phyloP scores from a whole-genome alignment of 2,797 vertebrate genomes.

The Alauda arvensis region DNA sequence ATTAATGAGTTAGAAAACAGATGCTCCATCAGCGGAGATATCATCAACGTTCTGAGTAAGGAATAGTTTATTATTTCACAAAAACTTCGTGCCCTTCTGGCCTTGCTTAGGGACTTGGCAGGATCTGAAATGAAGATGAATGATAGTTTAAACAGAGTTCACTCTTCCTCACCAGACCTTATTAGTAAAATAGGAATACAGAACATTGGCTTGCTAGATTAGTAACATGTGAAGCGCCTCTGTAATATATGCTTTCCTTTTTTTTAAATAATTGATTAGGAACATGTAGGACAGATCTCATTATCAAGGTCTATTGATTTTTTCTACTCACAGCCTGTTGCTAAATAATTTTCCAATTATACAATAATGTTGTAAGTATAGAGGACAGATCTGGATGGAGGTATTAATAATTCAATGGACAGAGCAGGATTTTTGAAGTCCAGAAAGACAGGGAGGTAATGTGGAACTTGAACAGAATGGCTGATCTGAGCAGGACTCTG shows the following conservation, averaged over 20 bases:
- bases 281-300: constrained; percentile 13
- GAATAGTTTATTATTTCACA: constrained; percentile 49
- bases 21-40: constrained; percentile 33
- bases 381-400: background rate
- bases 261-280: constrained; percentile 39
- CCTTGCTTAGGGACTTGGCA: constrained; percentile 53
- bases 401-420: constrained; percentile 2
- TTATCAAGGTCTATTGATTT: constrained; percentile 50
- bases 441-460: background rate
- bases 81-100: constrained; percentile 45
- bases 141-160: constrained; percentile 46
- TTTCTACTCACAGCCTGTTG: constrained; percentile 21
- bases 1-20: constrained; percentile 53
- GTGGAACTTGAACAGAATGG: background rate
- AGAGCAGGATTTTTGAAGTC: background rate
- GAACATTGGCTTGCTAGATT: background rate
- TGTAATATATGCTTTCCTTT: background rate
- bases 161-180: constrained; percentile 32
- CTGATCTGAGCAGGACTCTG: background rate
- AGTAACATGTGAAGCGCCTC: background rate
- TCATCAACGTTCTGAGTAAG: background rate
- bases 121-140: constrained; percentile 59
- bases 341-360: constrained; percentile 40
- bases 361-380: constrained; percentile 2
- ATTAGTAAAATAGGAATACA: constrained; percentile 27